phyloP scores from a whole-genome alignment of 2,797 vertebrate genomes.

The Eupleurogrammus muticus region DNA sequence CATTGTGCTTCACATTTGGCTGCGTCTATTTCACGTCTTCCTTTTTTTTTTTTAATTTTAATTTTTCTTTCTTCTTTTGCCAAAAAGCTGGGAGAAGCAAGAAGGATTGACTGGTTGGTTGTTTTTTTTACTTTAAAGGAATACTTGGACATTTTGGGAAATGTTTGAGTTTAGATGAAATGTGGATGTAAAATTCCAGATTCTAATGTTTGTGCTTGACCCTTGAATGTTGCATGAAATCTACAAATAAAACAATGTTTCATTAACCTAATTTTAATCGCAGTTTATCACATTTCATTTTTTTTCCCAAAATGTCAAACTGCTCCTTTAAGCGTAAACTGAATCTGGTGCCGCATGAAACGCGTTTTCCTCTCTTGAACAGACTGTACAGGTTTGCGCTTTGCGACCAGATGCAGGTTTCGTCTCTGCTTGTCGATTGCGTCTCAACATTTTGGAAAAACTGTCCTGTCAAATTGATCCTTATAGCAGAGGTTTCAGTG shows the following conservation, averaged over 20 bases:
- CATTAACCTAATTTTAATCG: too few species aligned
- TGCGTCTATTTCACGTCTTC: conserved; percentile 56
- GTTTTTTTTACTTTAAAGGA: conserved; percentile 9
- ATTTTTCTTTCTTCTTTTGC: conserved; percentile 7
- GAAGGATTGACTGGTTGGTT: conserved; percentile 57
- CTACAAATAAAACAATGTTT: too few species aligned
- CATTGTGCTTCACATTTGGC: conserved; percentile 72
- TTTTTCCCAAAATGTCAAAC: conserved; percentile 3
- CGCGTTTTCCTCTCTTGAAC: conserved; percentile 15
- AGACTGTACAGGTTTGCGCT: conserved; percentile 17
- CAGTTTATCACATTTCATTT: too few species aligned
- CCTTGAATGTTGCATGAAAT: too few species aligned
- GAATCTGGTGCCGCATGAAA: conserved; percentile 31
- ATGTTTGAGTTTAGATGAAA: too few species aligned
- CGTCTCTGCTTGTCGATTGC: neutral
- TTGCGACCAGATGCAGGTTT: conserved; percentile 18
- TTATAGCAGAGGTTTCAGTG: conserved; percentile 63
- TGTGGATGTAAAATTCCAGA: too few species aligned
- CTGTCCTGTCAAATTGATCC: conserved; percentile 10
- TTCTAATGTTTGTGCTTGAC: too few species aligned
- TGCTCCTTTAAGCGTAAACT: conserved; percentile 4
- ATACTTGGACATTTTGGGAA: conserved; percentile 23
- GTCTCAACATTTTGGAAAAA: neutral
- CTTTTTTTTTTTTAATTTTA: neutral
- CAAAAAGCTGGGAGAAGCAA: conserved; percentile 66